These are phyloP conservation scores for Thinocorus orbignyianus DNA, from an alignment of 2,113 vertebrate genomes.

Conservation along the genomic window DNA sequence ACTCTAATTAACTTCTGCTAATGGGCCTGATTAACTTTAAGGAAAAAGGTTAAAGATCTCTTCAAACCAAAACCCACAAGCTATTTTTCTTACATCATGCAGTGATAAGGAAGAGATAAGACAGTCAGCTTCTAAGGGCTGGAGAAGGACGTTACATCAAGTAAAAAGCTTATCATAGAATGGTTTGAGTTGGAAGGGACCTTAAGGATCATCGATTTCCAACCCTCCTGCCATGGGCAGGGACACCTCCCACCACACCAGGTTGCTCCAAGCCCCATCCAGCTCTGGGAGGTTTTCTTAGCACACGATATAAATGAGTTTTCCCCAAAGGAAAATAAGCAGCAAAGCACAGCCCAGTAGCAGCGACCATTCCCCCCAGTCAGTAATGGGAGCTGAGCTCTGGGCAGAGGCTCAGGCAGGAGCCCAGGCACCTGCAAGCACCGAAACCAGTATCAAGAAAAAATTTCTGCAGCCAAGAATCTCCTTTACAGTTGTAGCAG, in stretches of 20 bases:
- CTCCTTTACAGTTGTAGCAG: background rate
- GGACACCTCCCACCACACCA: too few species aligned
- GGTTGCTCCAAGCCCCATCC: too few species aligned
- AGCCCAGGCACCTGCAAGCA: background rate
- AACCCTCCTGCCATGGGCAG: too few species aligned
- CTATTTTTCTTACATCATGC: background rate
- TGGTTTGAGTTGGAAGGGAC: too few species aligned
- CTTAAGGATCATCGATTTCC: too few species aligned
- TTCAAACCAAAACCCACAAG: background rate
- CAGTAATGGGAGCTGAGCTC: background rate
- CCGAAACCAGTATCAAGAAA: background rate
- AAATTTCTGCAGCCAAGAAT: background rate
- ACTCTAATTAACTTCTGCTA: constrained; percentile 41
- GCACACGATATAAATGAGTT: background rate
- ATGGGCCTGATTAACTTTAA: constrained; percentile 49
- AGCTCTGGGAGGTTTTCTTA: background rate
- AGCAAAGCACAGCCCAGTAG: background rate
- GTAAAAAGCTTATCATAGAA: background rate
- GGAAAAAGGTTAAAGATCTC: constrained; percentile 35
- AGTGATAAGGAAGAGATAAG: background rate
- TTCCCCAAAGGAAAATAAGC: background rate
- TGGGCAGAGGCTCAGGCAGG: background rate
- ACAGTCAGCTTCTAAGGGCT: background rate
- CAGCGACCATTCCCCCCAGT: background rate
- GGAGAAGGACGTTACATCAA: background rate